These are phyloP conservation scores for Lethenteron camtschaticum DNA, from an alignment of 2,113 vertebrate species.

Conservation along the genomic window DNA sequence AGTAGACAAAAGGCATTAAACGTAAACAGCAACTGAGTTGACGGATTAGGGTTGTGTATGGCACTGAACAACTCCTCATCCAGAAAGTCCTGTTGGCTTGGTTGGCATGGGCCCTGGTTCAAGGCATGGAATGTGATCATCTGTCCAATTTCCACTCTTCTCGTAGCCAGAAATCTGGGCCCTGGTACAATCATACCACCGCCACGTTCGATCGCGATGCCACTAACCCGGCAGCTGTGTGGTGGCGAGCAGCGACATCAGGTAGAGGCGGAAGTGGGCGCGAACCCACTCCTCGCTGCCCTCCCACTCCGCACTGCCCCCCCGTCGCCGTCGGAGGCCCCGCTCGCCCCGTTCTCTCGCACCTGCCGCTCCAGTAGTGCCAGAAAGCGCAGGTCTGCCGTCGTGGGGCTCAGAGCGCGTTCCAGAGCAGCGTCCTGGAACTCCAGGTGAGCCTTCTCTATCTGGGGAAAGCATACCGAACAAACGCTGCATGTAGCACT, in stretches of 20 bases:
- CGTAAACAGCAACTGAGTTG: too few species aligned
- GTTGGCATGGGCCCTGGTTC: too few species aligned
- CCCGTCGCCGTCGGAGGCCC: background rate
- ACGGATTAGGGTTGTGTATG: too few species aligned
- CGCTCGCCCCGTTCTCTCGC: background rate
- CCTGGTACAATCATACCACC: too few species aligned
- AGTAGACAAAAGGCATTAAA: too few species aligned
- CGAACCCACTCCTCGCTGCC: constrained; percentile 4
- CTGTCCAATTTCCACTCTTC: too few species aligned
- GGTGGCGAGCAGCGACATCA: constrained; percentile 3
- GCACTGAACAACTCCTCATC: too few species aligned
- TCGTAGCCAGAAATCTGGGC: too few species aligned
- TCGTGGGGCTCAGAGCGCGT: background rate
- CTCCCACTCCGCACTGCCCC: background rate
- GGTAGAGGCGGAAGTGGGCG: constrained; percentile 3
- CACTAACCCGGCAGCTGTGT: background rate
- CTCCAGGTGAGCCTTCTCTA: constrained; percentile 4
- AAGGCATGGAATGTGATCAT: too few species aligned
- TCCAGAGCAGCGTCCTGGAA: constrained; percentile 3
- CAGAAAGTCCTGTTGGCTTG: too few species aligned
- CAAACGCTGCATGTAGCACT: too few species aligned
- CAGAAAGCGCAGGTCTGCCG: constrained; percentile 3
- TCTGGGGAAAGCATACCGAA: background rate
- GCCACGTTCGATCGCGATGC: too few species aligned
- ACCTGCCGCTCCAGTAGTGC: background rate